Evolutionary conservation across 2,888 invertebrate species (phyloP).

Genomic region (Plusia festucae): DNA sequence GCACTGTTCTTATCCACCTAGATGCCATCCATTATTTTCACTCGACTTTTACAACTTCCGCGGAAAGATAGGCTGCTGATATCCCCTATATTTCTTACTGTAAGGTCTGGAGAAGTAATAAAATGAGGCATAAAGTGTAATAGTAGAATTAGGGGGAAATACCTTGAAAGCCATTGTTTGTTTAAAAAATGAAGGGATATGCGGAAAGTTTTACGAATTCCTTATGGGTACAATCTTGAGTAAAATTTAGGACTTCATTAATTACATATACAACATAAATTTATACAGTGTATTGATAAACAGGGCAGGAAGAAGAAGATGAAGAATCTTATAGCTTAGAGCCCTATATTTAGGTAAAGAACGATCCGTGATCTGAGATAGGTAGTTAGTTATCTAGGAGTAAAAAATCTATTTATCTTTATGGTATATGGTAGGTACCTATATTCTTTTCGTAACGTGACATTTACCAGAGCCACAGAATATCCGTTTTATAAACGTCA

Average conservation of each 20-base stretch:
- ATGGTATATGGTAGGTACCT: too few relatives aligned
- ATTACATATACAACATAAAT: too few relatives aligned
- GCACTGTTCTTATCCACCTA: constrained; percentile 29
- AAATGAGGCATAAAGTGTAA: constrained; percentile 20
- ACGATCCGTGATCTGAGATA: too few relatives aligned
- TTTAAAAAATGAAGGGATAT: constrained; percentile 7
- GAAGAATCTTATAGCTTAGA: too few relatives aligned
- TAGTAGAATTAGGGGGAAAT: constrained; percentile 17
- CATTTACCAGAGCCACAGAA: not conserved
- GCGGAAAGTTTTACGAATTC: not conserved
- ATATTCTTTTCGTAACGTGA: not conserved
- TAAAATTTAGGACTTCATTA: too few relatives aligned
- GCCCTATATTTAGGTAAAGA: too few relatives aligned
- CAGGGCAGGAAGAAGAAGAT: too few relatives aligned
- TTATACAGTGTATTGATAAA: too few relatives aligned
- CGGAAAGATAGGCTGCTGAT: constrained; percentile 33
- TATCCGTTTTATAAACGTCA: constrained; percentile 4
- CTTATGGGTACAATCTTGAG: too few relatives aligned
- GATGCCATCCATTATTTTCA: constrained; percentile 49
- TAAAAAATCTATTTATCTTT: too few relatives aligned
- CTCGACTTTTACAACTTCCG: constrained; percentile 55
- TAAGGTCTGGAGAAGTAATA: constrained; percentile 14
- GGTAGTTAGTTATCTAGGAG: too few relatives aligned
- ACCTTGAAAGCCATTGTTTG: not conserved
- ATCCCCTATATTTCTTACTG: constrained; percentile 33